Conservation (phyloP, 2,113 vertebrate species). For the Notiomystis cincta region DNA sequence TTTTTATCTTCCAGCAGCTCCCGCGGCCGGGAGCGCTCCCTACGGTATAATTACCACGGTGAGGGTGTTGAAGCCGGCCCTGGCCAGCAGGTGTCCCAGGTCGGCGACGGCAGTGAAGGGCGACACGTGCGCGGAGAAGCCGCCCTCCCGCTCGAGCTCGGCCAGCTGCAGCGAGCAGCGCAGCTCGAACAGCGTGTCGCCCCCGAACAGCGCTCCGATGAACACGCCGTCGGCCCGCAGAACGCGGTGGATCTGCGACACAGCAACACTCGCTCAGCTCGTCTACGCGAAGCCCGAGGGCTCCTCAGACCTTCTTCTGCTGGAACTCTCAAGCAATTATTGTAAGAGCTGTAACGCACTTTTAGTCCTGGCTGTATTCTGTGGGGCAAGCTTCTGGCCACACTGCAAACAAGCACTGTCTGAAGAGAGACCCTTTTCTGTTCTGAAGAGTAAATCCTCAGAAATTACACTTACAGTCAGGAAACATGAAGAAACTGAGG, state of each 20-base stretch:
- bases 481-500: background rate
- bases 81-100: conserved; percentile 86
- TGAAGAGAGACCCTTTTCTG: background rate
- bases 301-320: too few relatives aligned
- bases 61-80: conserved; percentile 90
- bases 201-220: conserved; percentile 91
- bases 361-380: background rate
- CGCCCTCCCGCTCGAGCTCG: conserved; percentile 90
- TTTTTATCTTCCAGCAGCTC: background rate
- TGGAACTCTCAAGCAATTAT: too few relatives aligned
- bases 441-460: background rate
- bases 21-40: too few relatives aligned
- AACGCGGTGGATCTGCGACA: conserved; percentile 82
- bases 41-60: conserved; percentile 93
- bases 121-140: conserved; percentile 88
- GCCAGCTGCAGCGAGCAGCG: conserved; percentile 94
- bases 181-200: conserved; percentile 90
- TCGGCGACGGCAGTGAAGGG: conserved; percentile 89
- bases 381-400: background rate
- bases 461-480: background rate
- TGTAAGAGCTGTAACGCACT: background rate
- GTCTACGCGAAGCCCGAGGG: too few relatives aligned
- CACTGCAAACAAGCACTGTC: background rate
- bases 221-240: conserved; percentile 92
- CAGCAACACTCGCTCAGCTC: too few relatives aligned